Evolutionary conservation across 2,888 invertebrate genomes (phyloP).

Genomic region (Polydrusus pterygomalis): DNA sequence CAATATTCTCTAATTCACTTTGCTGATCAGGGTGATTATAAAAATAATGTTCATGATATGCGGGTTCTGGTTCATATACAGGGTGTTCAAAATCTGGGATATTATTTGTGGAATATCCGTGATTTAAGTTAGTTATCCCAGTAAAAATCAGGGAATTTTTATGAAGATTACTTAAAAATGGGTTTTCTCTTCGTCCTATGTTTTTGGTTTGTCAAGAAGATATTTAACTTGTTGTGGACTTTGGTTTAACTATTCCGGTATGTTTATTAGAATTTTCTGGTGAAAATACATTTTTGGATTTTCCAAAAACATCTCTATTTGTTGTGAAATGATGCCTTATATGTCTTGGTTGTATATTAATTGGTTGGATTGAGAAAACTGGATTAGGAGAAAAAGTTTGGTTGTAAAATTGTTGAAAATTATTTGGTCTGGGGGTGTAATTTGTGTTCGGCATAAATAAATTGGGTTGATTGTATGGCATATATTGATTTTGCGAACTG

Average conservation of each 20-base stretch:
- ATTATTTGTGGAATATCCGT: neutral
- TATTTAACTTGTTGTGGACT: conserved; percentile 28
- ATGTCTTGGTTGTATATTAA: conserved; percentile 49
- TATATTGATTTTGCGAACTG: conserved; percentile 8
- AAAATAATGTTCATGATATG: neutral
- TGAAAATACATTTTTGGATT: conserved; percentile 45
- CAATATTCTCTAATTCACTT: neutral
- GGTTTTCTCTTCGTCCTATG: neutral
- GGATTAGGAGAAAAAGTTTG: neutral
- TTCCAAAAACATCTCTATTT: conserved; percentile 44
- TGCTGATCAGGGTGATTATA: neutral
- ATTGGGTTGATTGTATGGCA: neutral
- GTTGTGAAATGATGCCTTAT: conserved; percentile 22
- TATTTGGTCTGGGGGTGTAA: neutral
- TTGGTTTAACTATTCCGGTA: conserved; percentile 24
- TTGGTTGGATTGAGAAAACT: conserved; percentile 42
- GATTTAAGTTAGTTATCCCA: neutral
- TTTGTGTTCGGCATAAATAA: neutral
- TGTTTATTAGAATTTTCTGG: conserved; percentile 47
- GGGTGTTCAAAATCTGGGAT: neutral
- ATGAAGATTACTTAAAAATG: neutral
- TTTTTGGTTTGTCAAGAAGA: neutral
- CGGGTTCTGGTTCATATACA: neutral
- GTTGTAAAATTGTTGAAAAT: neutral
- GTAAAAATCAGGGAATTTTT: neutral